Evolutionary conservation across 1,140 invertebrate genomes (phyloP), one percentile per base, ranked within the genome.

Genomic region (Cotesia chilonis): DNA sequence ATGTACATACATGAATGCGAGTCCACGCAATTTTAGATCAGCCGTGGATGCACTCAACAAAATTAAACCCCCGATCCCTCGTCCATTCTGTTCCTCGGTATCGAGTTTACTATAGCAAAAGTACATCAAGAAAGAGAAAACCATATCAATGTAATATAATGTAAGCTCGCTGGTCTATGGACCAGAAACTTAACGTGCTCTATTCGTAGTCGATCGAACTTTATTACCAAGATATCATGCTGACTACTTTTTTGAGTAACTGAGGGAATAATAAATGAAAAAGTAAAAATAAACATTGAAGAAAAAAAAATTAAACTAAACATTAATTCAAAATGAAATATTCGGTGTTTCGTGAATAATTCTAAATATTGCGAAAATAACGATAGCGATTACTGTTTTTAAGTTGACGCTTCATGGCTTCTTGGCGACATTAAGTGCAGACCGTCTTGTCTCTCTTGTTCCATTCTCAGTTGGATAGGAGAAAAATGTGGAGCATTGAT

Each of bases 31-130:
- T 71, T 41, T 57, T 60, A 71, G 63, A 71, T 66, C 63, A 54
- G 57, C 64, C 37, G 36, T 71, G 63, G 63, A 71, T 71, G 70
- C 70, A 71, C 70, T 71, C 70, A 71, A 71, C 70, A 36, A 65
- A 71, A 71, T 71, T 71, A 66, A 71, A 71, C 63, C 20, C 61
- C 36, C 41, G n/a, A 17, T 35, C 12, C 41, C 41, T 47, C 41
- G 41, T 47, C 41, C 41, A 47, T 47, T 47, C 41, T 47, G 10
- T 47, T 47, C 41, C 41, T 10, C 5, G 5, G 5, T 47, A 47
- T 47, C 6, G 41, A 28, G 28, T 28, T 28, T 47, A 47, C 12
- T 65, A 36, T 12, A 66, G 63, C 12, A 64, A 4, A 17, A 28
- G 28, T 28, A 28, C 28, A 28, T 28, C 28, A 28, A 52, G 65